These are phyloP conservation scores for Rhodeus uyekii DNA, from an alignment of 2,797 vertebrate genomes.

Conservation along the genomic window DNA sequence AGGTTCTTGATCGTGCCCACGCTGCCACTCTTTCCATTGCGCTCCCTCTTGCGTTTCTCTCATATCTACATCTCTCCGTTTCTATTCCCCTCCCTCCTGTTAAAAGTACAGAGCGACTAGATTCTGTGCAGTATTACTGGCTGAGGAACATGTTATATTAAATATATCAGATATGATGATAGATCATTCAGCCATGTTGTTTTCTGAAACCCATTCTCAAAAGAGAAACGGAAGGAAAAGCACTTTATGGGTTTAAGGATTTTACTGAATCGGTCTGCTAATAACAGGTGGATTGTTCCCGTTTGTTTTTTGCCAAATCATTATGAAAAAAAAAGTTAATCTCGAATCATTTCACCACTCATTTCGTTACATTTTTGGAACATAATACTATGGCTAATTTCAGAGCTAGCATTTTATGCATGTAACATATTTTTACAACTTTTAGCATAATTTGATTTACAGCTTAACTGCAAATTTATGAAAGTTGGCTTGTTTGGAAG, in stretches of 20 bases:
- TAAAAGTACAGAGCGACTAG: not conserved
- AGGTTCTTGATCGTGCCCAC: constrained; percentile 56
- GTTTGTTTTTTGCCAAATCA: not conserved
- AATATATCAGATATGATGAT: not conserved
- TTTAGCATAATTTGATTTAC: not conserved
- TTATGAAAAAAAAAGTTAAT: not conserved
- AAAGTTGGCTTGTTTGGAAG: too few species aligned
- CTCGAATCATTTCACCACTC: not conserved
- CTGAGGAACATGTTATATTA: not conserved
- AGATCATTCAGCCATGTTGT: not conserved
- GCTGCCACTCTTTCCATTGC: constrained; percentile 40
- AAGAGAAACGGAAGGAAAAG: not conserved
- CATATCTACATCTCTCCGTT: constrained; percentile 8
- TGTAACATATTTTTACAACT: constrained; percentile 1
- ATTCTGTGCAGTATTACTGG: constrained; percentile 3
- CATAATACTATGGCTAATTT: too few species aligned
- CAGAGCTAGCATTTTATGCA: not conserved
- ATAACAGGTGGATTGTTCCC: not conserved
- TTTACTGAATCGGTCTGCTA: not conserved
- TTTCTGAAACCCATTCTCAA: not conserved
- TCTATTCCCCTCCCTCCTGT: not conserved
- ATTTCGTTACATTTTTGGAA: not conserved
- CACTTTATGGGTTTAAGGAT: not conserved
- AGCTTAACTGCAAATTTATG: not conserved
- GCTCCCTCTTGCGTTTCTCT: constrained; percentile 40